These are phyloP conservation scores for Helicoverpa armigera DNA, from an alignment of 1,140 invertebrate species.

Conservation along the genomic window DNA sequence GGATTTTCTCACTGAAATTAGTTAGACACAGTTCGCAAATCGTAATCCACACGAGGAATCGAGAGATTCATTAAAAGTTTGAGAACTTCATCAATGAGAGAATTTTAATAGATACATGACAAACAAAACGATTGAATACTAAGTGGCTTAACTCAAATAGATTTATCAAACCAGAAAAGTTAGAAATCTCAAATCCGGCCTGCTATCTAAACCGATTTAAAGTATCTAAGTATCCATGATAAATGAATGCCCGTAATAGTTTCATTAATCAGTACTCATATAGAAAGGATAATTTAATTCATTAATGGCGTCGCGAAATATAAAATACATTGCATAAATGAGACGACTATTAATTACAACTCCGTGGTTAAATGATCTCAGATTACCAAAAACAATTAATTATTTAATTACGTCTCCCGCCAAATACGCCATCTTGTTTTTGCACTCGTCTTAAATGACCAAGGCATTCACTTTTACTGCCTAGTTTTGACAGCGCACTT, in stretches of 20 bases:
- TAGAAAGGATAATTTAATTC: slow-evolving; percentile 36
- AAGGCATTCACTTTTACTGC: slow-evolving; percentile 48
- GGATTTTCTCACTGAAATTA: too few relatives aligned
- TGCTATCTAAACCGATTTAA: too few relatives aligned
- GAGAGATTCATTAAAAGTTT: too few relatives aligned
- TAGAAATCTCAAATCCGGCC: too few relatives aligned
- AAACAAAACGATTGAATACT: too few relatives aligned
- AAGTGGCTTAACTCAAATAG: too few relatives aligned
- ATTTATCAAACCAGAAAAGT: too few relatives aligned
- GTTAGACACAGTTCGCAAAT: too few relatives aligned
- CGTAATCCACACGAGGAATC: too few relatives aligned
- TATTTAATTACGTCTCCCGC: slow-evolving; percentile 28
- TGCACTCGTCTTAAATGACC: slow-evolving; percentile 19
- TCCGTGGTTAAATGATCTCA: slow-evolving; percentile 7
- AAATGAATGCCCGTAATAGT: neutral
- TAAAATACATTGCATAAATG: neutral
- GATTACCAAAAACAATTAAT: slow-evolving; percentile 47
- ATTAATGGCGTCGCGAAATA: slow-evolving; percentile 21
- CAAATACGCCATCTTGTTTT: slow-evolving; percentile 38
- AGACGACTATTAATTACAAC: slow-evolving; percentile 32
- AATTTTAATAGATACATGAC: too few relatives aligned
- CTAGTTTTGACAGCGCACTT: slow-evolving; percentile 46
- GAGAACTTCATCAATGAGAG: too few relatives aligned
- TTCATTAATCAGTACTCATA: slow-evolving; percentile 18
- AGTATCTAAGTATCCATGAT: too few relatives aligned